Evolutionary conservation across 2,113 vertebrate species (phyloP).

Genomic region (Malurus alboscapulatus): DNA sequence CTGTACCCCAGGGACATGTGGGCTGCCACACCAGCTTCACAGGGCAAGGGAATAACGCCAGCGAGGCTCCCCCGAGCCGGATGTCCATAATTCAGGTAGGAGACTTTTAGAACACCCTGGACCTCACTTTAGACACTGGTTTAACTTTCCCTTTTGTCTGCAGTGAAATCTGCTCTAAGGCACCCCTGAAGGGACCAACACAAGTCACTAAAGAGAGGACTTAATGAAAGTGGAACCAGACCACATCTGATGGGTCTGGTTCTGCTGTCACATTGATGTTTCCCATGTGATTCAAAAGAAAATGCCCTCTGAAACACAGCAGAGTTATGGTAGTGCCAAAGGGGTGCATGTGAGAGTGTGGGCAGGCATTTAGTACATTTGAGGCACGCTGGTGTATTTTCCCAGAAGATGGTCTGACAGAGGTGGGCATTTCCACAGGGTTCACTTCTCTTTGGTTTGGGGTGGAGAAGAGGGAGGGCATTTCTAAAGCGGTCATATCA

Average conservation of each 20-base stretch:
- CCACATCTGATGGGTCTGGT: not conserved
- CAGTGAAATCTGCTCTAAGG: slow-evolving; percentile 43
- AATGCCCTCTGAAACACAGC: not conserved
- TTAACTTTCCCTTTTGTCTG: slow-evolving; percentile 52
- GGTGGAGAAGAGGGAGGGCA: not conserved
- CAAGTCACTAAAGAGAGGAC: not conserved
- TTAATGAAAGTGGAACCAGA: not conserved
- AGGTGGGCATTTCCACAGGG: not conserved
- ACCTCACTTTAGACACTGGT: slow-evolving; percentile 48
- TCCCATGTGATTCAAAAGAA: not conserved
- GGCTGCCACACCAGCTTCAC: slow-evolving; percentile 99
- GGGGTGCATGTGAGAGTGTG: not conserved
- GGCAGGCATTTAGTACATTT: not conserved
- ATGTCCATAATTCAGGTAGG: slow-evolving; percentile 99
- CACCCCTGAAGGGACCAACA: not conserved
- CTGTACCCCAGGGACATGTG: slow-evolving; percentile 96
- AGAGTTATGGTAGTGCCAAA: not conserved
- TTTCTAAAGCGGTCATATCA: not conserved
- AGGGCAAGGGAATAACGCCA: slow-evolving; percentile 92
- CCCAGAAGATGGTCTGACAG: not conserved
- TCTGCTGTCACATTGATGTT: not conserved
- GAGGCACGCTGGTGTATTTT: not conserved
- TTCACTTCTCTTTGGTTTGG: slow-evolving; percentile 16
- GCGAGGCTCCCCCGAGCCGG: slow-evolving; percentile 93
- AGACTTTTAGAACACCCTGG: slow-evolving; percentile 75